Base-by-base conservation (phyloP, 2,797 vertebrate genomes). In the Nothura maculosa region DNA sequence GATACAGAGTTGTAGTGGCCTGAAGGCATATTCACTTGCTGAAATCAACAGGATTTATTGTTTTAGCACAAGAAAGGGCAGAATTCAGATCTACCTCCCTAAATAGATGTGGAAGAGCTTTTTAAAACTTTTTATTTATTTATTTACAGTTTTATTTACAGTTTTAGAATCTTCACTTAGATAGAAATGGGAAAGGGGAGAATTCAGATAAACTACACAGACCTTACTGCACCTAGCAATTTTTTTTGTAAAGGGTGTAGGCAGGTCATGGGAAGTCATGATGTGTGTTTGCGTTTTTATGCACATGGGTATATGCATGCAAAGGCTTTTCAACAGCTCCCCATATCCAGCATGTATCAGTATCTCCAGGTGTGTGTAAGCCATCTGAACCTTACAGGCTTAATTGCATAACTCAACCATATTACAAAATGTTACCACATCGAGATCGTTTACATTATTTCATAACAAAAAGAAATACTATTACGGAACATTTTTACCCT, bases 401-500 rank as follows among this genome's bases (percentile, higher is more conserved):
- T 84, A 85, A 89, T 96, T 96, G 90, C 91, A 81, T 93, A 96
- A 97, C 62, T 38, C 42, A 64, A 60, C 40, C 5, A 1, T 93
- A 54, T 96, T 96, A 89, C 83, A 90, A 93, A 97, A 87, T 85
- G 54, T 90, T 95, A 82, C 93, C 72, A 76, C 92, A 95, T 64
- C 40, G 87, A 81, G 72, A 62, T 81, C 2, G 1, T 89, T 94
- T 95, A 85, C 82, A 90, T 90, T 92, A 96, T 96, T 97, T 96
- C 96, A 96, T 96, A 97, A 96, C 78, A 94, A 93, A 93, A 87
- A 96, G 83, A 95, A 93, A 84, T 79, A 81, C 27, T 93, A 60
- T 88, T 96, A 85, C 21, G 11, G 47, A 48, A 48, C 90, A 82
- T 82, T 91, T 90, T 95, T 94, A 52, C 73, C 95, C 91, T 90